Conservation (phyloP, 2,113 vertebrate genomes). For the Toxotes chatareus region DNA sequence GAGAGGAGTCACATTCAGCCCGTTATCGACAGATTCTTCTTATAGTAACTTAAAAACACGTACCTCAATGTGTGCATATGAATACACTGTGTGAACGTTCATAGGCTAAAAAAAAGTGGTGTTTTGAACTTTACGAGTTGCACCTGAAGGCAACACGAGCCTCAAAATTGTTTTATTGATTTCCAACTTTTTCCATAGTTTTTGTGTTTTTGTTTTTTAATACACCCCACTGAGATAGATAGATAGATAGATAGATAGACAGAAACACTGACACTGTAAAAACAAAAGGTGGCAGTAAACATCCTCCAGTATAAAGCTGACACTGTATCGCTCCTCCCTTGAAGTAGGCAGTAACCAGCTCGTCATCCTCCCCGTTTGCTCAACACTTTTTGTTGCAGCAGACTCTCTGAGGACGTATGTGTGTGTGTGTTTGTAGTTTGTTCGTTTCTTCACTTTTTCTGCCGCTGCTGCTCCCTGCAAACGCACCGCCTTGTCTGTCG, state of each 20-base stretch:
- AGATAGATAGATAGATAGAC: not conserved
- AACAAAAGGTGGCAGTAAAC: constrained; percentile 47
- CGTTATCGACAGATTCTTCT: too few relatives aligned
- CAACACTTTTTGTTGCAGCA: constrained; percentile 35
- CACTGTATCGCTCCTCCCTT: constrained; percentile 58
- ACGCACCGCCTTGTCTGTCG: not conserved
- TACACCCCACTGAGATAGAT: too few relatives aligned
- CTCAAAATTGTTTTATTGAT: too few relatives aligned
- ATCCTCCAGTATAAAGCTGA: not conserved
- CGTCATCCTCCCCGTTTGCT: constrained; percentile 57
- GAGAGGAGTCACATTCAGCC: too few relatives aligned
- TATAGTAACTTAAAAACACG: too few relatives aligned
- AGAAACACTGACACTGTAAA: not conserved
- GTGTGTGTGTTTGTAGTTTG: constrained; percentile 25
- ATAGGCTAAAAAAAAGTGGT: too few relatives aligned
- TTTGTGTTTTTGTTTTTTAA: too few relatives aligned
- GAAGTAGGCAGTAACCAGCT: constrained; percentile 52
- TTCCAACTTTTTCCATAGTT: too few relatives aligned
- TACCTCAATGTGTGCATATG: too few relatives aligned
- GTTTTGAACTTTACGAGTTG: too few relatives aligned
- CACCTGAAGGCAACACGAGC: too few relatives aligned
- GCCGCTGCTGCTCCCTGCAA: not conserved
- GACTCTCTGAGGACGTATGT: not conserved
- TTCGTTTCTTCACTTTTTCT: constrained; percentile 5
- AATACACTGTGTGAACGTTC: too few relatives aligned